Evolutionary conservation across 2,113 vertebrate species (phyloP).

Genomic region (Leucosticte australis): DNA sequence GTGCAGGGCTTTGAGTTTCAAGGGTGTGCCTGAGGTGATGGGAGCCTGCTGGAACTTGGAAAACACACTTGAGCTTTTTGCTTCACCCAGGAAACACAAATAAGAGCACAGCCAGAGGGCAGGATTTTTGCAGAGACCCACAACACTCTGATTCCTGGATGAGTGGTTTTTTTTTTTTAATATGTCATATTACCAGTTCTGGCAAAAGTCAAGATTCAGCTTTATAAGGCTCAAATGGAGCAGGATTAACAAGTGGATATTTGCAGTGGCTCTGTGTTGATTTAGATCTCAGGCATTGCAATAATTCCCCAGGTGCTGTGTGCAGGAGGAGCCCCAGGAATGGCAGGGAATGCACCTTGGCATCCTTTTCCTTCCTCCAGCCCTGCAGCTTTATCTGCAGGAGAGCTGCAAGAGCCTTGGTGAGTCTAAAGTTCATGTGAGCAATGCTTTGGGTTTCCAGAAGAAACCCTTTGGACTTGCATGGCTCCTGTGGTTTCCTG

Average conservation of each 20-base stretch:
- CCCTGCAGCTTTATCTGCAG: neutral
- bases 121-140: neutral
- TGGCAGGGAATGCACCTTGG: neutral
- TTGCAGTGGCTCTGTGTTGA: neutral
- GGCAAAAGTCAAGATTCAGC: neutral
- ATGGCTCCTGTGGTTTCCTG: rapidly evolving
- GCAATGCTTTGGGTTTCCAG: neutral
- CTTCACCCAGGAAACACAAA: neutral
- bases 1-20: neutral
- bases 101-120: neutral
- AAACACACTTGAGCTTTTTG: neutral
- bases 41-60: neutral
- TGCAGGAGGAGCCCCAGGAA: neutral
- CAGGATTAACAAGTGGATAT: neutral
- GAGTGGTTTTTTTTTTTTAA: neutral
- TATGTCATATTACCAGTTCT: neutral
- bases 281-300: neutral
- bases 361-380: neutral
- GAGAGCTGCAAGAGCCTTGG: neutral
- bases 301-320: neutral
- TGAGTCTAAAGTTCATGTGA: neutral
- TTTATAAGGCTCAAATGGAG: neutral
- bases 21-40: neutral
- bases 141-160: neutral
- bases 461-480: neutral